Percentiles rank a stretch among this genome's conserved stretches.
Evolutionary conservation across 2,797 vertebrate species (phyloP).

Genomic region (Megaceryle alcyon): DNA sequence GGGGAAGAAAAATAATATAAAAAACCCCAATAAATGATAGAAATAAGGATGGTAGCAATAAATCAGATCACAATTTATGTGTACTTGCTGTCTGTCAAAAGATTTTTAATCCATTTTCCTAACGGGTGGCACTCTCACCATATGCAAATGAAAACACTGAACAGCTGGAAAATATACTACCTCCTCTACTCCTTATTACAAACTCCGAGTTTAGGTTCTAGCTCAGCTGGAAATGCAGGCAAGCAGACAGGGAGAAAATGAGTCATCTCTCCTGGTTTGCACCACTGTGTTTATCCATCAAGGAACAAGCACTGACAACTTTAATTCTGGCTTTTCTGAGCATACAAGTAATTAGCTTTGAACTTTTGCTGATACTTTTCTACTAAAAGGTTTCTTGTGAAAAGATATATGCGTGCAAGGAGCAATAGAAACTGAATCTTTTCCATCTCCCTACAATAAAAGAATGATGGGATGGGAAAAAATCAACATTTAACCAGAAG

Average conservation of each 20-base stretch:
- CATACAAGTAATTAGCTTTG: background rate
- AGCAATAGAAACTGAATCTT: background rate
- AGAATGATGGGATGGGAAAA: background rate
- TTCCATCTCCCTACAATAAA: background rate
- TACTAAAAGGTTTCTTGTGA: background rate
- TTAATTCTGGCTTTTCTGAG: background rate
- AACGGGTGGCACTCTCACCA: background rate
- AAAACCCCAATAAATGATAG: background rate
- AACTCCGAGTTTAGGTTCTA: background rate
- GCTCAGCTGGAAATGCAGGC: background rate
- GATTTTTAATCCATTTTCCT: background rate
- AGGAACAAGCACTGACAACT: background rate
- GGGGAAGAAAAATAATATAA: background rate
- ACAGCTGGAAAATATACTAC: background rate
- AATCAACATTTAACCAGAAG: background rate
- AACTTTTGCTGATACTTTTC: background rate
- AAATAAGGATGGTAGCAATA: background rate
- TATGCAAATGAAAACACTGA: background rate
- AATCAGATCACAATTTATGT: background rate
- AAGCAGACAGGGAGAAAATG: background rate
- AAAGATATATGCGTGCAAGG: background rate
- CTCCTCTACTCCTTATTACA: background rate
- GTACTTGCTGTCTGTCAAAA: background rate
- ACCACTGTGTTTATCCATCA: background rate
- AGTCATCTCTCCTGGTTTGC: background rate